Evolutionary conservation across 2,888 invertebrate genomes (phyloP).

Genomic region (Cylindroiulus punctatus): DNA sequence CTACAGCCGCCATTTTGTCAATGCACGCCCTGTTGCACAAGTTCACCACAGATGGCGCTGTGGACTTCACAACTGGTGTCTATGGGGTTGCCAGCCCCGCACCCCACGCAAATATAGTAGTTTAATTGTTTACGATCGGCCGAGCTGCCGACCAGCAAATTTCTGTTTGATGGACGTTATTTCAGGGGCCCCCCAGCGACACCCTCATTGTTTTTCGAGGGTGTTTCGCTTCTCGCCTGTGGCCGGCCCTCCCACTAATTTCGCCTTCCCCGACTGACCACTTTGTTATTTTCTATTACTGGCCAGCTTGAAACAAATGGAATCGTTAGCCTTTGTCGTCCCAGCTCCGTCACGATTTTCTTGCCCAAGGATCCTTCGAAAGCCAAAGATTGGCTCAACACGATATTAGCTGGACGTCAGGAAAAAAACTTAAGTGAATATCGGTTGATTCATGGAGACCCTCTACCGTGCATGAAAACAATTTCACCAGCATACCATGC

Average conservation of each 20-base stretch:
- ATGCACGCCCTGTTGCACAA: too few species aligned
- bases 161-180: not conserved
- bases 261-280: not conserved
- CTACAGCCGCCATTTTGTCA: too few species aligned
- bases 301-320: not conserved
- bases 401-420: constrained; percentile 8
- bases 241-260: not conserved
- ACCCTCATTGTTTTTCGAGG: not conserved
- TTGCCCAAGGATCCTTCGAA: not conserved
- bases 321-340: constrained; percentile 18
- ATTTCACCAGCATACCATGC: not conserved
- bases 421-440: not conserved
- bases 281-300: constrained; percentile 9
- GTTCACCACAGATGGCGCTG: too few species aligned
- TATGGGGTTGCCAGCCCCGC: not conserved
- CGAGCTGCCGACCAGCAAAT: not conserved
- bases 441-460: not conserved
- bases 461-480: constrained; percentile 25
- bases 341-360: not conserved
- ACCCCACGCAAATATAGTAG: not conserved
- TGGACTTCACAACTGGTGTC: too few species aligned
- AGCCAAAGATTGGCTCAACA: not conserved
- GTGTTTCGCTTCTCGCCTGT: constrained; percentile 9
- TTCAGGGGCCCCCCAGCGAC: not conserved
- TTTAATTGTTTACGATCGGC: not conserved